Conservation (phyloP, 1,140 invertebrate species). For the Harpegnathos saltator region DNA sequence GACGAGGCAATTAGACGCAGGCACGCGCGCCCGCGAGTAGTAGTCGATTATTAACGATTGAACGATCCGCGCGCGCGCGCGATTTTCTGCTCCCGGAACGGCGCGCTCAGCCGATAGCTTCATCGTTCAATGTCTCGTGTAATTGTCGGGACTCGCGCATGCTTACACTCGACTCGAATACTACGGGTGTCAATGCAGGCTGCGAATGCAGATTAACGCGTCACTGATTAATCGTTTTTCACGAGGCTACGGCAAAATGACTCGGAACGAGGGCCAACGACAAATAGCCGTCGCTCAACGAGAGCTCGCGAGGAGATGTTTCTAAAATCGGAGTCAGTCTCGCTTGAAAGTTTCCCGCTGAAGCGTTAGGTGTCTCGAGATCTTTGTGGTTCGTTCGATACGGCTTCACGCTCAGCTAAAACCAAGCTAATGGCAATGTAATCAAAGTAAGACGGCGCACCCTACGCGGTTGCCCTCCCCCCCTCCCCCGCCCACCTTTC, state of each 20-base stretch:
- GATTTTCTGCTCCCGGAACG: constrained; percentile 59
- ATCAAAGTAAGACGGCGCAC: constrained; percentile 68
- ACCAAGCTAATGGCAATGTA: constrained; percentile 65
- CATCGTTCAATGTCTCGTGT: constrained; percentile 23
- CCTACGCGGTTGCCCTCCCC: constrained; percentile 20
- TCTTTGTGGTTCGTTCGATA: constrained; percentile 29
- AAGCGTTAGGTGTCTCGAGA: background rate
- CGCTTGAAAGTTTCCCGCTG: background rate
- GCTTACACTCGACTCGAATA: constrained; percentile 29
- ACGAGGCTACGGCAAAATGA: background rate
- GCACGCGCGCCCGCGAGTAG: constrained; percentile 46
- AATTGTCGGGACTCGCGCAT: constrained; percentile 36
- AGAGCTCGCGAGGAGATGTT: background rate
- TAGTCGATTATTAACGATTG: constrained; percentile 64
- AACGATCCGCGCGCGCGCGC: constrained; percentile 54
- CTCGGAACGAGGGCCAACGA: background rate
- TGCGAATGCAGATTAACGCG: background rate
- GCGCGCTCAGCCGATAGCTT: constrained; percentile 29
- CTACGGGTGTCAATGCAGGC: constrained; percentile 35
- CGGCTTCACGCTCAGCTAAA: constrained; percentile 42
- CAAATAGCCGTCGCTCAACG: background rate
- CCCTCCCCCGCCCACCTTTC: too few relatives aligned
- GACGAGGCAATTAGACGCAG: constrained; percentile 56
- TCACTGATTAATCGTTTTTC: background rate
- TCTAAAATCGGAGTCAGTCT: constrained; percentile 1